Conservation (phyloP, 92 coral and sea anemone genomes). For the Umimayanthus chanpuru region DNA sequence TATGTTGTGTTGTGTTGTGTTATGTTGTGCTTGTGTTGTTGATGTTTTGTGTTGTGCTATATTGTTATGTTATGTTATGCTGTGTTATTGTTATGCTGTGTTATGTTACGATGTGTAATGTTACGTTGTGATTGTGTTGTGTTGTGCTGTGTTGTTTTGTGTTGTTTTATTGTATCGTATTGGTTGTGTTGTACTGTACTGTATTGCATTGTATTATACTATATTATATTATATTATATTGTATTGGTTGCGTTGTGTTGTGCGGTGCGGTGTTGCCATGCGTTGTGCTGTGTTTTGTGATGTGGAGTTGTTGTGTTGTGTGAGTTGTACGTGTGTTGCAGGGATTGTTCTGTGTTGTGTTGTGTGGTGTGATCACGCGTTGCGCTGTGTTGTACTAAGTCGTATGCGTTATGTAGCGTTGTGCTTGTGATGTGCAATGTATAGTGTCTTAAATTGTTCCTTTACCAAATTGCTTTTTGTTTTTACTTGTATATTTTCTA, state of each 20-base stretch:
- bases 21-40: too few relatives aligned
- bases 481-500: too few relatives aligned
- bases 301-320: background rate
- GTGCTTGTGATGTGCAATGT: background rate
- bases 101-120: background rate
- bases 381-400: background rate
- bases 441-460: background rate
- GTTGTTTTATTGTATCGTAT: background rate
- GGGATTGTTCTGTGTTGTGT: background rate
- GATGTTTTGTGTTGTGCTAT: too few relatives aligned
- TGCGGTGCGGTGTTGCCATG: too few relatives aligned
- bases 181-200: background rate
- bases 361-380: background rate
- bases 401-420: background rate
- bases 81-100: background rate
- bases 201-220: background rate
- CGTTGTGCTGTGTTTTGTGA: background rate
- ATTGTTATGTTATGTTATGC: too few relatives aligned
- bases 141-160: background rate
- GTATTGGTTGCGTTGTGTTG: too few relatives aligned
- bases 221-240: too few relatives aligned
- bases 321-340: too few relatives aligned
- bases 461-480: too few relatives aligned
- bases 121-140: background rate
- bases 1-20: background rate